Conservation (phyloP, 2,113 vertebrate species). For the Xiphophorus maculatus region DNA sequence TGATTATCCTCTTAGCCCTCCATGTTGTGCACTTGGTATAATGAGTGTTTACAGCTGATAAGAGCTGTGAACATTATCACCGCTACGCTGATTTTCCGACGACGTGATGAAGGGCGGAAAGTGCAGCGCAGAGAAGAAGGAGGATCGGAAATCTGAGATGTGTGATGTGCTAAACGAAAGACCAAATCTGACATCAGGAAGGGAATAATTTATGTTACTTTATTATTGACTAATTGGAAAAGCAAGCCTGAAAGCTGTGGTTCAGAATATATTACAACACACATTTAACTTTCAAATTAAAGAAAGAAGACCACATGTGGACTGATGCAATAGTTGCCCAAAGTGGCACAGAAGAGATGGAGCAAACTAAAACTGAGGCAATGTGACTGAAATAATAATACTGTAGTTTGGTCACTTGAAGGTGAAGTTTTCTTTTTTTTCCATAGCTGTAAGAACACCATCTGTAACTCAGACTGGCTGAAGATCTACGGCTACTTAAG, state of each 20-base stretch:
- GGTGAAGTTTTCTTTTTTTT: constrained; percentile 41
- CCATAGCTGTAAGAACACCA: constrained; percentile 23
- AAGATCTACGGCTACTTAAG: neutral
- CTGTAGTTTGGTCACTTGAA: constrained; percentile 11
- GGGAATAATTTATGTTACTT: neutral
- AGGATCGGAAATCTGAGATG: neutral
- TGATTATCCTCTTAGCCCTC: constrained; percentile 29
- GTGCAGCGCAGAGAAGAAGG: neutral
- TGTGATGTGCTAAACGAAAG: neutral
- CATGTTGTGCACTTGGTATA: neutral
- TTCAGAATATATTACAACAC: too few relatives aligned
- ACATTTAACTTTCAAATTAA: neutral
- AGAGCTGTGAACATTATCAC: constrained; percentile 6
- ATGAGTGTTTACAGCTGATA: constrained; percentile 10
- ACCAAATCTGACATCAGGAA: neutral
- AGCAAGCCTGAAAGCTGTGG: too few relatives aligned
- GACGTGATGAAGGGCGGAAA: constrained; percentile 2
- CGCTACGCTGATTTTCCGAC: neutral
- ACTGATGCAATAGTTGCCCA: constrained; percentile 5
- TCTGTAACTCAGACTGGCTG: constrained; percentile 15
- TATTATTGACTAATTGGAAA: neutral
- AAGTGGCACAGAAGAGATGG: constrained; percentile 12
- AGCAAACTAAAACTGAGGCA: constrained; percentile 32
- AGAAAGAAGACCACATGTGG: neutral
- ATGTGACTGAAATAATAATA: constrained; percentile 38